A percentile compares a stretch with the other conserved stretches of the same genome.
These are phyloP conservation scores for Drosophila meridionalis DNA, from an alignment of 2,888 invertebrate species.

Conservation along the genomic window DNA sequence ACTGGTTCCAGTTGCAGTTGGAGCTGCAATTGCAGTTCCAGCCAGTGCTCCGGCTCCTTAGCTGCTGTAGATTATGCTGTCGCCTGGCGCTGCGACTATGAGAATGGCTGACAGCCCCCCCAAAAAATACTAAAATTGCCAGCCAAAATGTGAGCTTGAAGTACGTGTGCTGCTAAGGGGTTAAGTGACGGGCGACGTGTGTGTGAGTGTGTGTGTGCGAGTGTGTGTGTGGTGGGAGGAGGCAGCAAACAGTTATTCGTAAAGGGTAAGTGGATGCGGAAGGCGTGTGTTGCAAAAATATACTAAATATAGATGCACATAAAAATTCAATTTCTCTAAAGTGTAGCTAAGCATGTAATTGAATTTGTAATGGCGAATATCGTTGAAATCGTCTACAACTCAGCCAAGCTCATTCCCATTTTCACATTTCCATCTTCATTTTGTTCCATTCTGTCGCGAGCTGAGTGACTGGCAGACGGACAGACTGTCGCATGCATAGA, in stretches of 20 bases:
- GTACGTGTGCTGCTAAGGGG: slow-evolving; percentile 42
- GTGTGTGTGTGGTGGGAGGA: not conserved
- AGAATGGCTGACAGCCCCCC: slow-evolving; percentile 63
- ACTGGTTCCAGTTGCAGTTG: slow-evolving; percentile 9
- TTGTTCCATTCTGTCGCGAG: slow-evolving; percentile 72
- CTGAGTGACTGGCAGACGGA: slow-evolving; percentile 60
- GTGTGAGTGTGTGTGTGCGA: not conserved
- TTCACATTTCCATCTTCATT: slow-evolving; percentile 22
- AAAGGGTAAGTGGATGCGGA: slow-evolving; percentile 11
- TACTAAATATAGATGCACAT: slow-evolving; percentile 77
- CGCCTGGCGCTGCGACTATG: slow-evolving; percentile 58
- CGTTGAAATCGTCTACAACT: slow-evolving; percentile 59
- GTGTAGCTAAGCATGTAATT: slow-evolving; percentile 84
- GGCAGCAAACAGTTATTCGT: slow-evolving; percentile 4
- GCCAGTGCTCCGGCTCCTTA: slow-evolving; percentile 2
- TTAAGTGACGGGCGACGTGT: not conserved
- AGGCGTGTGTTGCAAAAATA: slow-evolving; percentile 65
- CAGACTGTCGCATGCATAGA: slow-evolving; percentile 61
- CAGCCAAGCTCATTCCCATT: slow-evolving; percentile 10
- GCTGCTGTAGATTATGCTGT: slow-evolving; percentile 53
- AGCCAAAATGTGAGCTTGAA: slow-evolving; percentile 50
- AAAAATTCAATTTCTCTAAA: slow-evolving; percentile 81
- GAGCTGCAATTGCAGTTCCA: not conserved
- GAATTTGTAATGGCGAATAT: slow-evolving; percentile 83
- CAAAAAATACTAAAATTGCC: slow-evolving; percentile 51